phyloP scores from a whole-genome alignment of 2,113 vertebrate species.

The Acrocephalus arundinaceus region DNA sequence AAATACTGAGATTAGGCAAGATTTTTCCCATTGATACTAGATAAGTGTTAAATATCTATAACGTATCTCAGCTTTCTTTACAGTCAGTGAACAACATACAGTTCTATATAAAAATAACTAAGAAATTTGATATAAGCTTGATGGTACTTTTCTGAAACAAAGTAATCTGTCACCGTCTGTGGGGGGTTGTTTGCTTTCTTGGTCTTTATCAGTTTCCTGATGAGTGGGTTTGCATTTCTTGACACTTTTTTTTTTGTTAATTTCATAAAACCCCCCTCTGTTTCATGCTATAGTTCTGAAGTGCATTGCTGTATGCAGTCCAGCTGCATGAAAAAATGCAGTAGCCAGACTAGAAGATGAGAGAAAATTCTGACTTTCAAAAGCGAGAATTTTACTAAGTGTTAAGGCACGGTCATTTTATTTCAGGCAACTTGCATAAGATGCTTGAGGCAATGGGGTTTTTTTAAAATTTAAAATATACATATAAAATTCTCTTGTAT shows the following conservation, averaged over 20 bases:
- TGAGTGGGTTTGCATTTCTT: background rate
- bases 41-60: background rate
- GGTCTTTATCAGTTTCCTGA: background rate
- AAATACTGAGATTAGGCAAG: constrained; percentile 4
- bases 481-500: rapidly evolving
- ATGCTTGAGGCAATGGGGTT: background rate
- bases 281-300: background rate
- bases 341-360: background rate
- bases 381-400: background rate
- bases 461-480: background rate
- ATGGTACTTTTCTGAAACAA: background rate
- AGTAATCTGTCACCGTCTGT: background rate
- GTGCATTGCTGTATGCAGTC: background rate
- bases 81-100: background rate
- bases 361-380: background rate
- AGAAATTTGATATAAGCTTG: background rate
- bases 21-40: background rate
- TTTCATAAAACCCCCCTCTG: background rate
- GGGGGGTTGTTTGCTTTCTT: background rate
- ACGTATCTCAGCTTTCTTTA: background rate
- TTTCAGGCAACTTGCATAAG: background rate
- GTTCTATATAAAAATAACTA: background rate
- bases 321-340: background rate
- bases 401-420: background rate
- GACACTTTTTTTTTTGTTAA: background rate